Evolutionary conservation across 1,140 invertebrate genomes (phyloP).

Genomic region (Pseudomyrmex sp.): DNA sequence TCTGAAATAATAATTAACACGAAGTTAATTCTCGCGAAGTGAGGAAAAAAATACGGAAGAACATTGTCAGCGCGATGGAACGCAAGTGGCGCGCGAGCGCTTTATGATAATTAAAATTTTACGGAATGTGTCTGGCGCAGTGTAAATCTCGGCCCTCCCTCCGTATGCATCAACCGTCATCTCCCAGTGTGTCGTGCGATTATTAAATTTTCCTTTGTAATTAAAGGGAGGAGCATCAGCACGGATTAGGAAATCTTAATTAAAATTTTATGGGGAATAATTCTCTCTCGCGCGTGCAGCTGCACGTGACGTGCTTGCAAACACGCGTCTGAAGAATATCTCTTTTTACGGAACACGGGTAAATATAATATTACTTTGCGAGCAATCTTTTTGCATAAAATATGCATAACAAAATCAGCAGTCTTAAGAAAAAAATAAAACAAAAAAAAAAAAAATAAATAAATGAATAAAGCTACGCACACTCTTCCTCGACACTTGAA

Average conservation of each 20-base stretch:
- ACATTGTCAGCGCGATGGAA: slow-evolving; percentile 53
- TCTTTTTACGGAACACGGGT: background rate
- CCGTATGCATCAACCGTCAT: slow-evolving; percentile 17
- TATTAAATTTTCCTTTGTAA: slow-evolving; percentile 75
- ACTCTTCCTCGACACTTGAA: background rate
- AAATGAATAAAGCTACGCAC: no score
- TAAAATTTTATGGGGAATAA: slow-evolving; percentile 78
- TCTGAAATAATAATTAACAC: slow-evolving; percentile 2
- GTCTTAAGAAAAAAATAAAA: no score
- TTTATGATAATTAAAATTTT: slow-evolving; percentile 80
- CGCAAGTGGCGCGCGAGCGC: slow-evolving; percentile 16
- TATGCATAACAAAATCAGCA: no score
- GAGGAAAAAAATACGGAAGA: slow-evolving; percentile 33
- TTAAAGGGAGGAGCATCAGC: slow-evolving; percentile 58
- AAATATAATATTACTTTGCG: background rate
- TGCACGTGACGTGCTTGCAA: slow-evolving; percentile 47
- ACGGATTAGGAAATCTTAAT: slow-evolving; percentile 76
- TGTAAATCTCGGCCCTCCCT: slow-evolving; percentile 64
- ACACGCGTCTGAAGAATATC: background rate
- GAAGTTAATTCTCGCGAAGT: slow-evolving; percentile 33
- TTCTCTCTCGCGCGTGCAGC: slow-evolving; percentile 48
- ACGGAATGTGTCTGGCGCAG: slow-evolving; percentile 60
- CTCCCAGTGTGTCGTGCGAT: slow-evolving; percentile 40
- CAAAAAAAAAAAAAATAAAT: no score
- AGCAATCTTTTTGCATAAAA: no score